Base-by-base conservation (phyloP, 37 sponge, comb jelly and placozoan genomes). In the Amphimedon queenslandica region DNA sequence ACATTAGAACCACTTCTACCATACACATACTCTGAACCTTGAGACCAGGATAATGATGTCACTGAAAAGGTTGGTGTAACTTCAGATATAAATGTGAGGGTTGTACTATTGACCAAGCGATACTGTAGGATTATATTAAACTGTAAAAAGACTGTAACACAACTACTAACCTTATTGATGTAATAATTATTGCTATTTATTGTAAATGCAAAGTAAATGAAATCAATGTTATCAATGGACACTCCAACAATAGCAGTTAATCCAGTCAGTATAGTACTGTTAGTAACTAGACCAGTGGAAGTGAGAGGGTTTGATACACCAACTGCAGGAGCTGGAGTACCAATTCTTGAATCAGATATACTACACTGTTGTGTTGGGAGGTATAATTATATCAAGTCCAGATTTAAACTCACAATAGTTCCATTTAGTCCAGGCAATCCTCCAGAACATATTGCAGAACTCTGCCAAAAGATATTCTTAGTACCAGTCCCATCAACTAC, bases 11-110 rank as follows among this genome's bases (percentile, higher is more conserved):
- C 55, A 42, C 71, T 76, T 25, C 55, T 57, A 37, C 67, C 82
- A 63, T 75, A 67, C 37, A 87, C 73, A 72, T 67, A 80, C 58
- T 77, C 77, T 24, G 71, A 60, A 76, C 67, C 87, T 53, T 42
- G 66, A 37, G 81, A 36, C 61, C 76, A 77, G 23, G 36, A 42
- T 56, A 87, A 47, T 28, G 25, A 2, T n/a, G 11, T 63, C 37
- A 87, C 82, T 37, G 66, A 41, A 66, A 60, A 56, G 10, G 82
- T 58, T 56, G 80, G 25, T 29, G 39, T 0, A n/a, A 47, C 53
- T 13, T 47, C 53, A 47, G 13, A 18, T 13, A 47, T 8, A 13
- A 47, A 13, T 47, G 13, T 47, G 8, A 47, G 53, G 8, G 53
- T 18, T 47, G 13, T n/a, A n/a, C n/a, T 13, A 47, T 47, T 47